Conservation (phyloP, 2,797 vertebrate genomes). For the Furcifer pardalis region DNA sequence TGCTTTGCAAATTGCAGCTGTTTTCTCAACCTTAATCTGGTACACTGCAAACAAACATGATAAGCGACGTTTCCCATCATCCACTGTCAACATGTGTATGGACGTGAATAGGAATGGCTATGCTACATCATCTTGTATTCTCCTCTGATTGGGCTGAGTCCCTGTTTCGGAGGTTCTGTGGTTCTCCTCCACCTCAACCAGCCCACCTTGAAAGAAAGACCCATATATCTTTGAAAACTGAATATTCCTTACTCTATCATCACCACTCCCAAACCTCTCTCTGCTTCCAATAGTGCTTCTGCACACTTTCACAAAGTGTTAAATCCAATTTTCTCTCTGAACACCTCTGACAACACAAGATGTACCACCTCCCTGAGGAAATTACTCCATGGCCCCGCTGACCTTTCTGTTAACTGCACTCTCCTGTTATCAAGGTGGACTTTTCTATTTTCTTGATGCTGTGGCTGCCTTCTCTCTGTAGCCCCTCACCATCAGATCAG, state of each 20-base stretch:
- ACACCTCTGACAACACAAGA: neutral
- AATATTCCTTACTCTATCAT: neutral
- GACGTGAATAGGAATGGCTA: neutral
- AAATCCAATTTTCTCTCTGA: constrained; percentile 28
- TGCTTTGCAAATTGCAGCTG: neutral
- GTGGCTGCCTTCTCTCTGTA: neutral
- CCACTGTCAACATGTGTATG: neutral
- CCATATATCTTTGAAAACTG: neutral
- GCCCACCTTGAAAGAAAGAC: neutral
- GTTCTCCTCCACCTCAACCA: no score
- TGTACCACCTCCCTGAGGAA: neutral
- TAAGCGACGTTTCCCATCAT: neutral
- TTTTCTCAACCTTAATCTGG: neutral
- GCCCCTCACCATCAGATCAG: neutral
- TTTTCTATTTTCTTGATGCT: neutral
- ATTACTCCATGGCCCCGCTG: neutral
- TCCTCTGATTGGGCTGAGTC: neutral
- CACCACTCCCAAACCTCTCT: neutral
- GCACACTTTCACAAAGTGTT: neutral
- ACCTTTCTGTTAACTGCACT: constrained; percentile 27
- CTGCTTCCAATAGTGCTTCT: neutral
- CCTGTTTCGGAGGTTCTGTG: neutral
- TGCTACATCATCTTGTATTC: neutral
- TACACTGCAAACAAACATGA: neutral
- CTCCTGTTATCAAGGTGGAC: constrained; percentile 11